Conservation (phyloP, 2,797 vertebrate genomes). For the Lacerta bilineata region DNA sequence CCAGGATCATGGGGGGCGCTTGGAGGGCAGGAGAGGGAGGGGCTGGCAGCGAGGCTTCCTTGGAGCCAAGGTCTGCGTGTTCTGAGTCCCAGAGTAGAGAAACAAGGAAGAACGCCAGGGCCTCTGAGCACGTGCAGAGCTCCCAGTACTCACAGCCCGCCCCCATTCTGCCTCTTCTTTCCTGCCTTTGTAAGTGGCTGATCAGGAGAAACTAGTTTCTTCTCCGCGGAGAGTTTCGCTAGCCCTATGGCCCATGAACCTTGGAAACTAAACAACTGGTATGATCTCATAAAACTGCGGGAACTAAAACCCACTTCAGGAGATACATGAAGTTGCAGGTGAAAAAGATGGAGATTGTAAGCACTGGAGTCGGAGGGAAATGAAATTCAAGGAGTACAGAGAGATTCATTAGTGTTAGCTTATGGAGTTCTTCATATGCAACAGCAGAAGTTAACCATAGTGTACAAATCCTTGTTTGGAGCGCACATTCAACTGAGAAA, state of each 20-base stretch:
- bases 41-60: neutral
- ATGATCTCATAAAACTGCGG: too few species aligned
- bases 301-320: neutral
- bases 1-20: slow-evolving; percentile 66
- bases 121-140: slow-evolving; percentile 15
- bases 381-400: neutral
- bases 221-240: neutral
- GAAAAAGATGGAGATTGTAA: neutral
- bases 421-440: too few species aligned
- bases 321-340: neutral
- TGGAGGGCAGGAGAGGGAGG: slow-evolving; percentile 46
- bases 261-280: too few species aligned
- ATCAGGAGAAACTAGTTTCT: neutral
- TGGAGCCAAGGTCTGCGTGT: neutral
- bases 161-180: too few species aligned
- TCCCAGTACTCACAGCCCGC: too few species aligned
- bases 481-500: too few species aligned
- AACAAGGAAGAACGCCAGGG: neutral
- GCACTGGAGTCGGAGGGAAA: neutral
- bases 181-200: neutral
- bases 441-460: too few species aligned
- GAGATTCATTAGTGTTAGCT: too few species aligned
- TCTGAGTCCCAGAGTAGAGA: too few species aligned
- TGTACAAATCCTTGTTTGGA: too few species aligned
- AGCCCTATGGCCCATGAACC: too few species aligned